Evolutionary conservation across 1,140 invertebrate species (phyloP).

Genomic region (Caenorhabditis inopinata): DNA sequence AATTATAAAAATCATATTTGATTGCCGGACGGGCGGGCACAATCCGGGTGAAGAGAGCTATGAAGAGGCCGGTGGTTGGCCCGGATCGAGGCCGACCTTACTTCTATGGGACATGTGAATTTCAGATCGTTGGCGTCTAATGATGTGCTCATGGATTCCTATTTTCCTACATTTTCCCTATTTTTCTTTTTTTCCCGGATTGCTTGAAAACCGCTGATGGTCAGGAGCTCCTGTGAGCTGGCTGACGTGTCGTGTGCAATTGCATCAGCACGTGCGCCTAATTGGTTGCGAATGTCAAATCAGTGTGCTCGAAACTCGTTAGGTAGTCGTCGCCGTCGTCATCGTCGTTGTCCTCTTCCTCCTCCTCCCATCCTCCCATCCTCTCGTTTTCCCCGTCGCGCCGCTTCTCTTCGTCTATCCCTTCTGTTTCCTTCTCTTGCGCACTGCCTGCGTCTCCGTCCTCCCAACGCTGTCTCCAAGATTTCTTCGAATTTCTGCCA

Average conservation of each 20-base stretch:
- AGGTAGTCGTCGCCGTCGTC: constrained; percentile 5
- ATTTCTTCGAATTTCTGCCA: constrained; percentile 31
- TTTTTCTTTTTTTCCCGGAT: too few species aligned
- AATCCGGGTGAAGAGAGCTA: too few species aligned
- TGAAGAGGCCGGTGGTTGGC: too few species aligned
- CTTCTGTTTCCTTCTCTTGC: background rate
- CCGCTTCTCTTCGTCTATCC: background rate
- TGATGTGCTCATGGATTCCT: too few species aligned
- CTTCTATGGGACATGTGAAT: too few species aligned
- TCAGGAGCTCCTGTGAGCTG: too few species aligned
- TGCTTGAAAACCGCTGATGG: too few species aligned
- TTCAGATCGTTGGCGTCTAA: too few species aligned
- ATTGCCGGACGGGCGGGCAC: too few species aligned
- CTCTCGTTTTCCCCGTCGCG: background rate
- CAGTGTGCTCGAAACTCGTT: constrained; percentile 22
- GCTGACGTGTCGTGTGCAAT: background rate
- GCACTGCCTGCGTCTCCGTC: background rate
- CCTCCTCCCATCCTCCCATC: background rate
- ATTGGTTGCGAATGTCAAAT: constrained; percentile 18
- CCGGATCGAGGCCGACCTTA: too few species aligned
- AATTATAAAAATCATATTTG: too few species aligned
- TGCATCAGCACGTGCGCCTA: background rate
- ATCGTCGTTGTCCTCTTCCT: background rate
- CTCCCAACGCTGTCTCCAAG: background rate
- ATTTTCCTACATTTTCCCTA: too few species aligned